Evolutionary conservation across 1,140 invertebrate species (phyloP).

Genomic region (Magallana gigas): DNA sequence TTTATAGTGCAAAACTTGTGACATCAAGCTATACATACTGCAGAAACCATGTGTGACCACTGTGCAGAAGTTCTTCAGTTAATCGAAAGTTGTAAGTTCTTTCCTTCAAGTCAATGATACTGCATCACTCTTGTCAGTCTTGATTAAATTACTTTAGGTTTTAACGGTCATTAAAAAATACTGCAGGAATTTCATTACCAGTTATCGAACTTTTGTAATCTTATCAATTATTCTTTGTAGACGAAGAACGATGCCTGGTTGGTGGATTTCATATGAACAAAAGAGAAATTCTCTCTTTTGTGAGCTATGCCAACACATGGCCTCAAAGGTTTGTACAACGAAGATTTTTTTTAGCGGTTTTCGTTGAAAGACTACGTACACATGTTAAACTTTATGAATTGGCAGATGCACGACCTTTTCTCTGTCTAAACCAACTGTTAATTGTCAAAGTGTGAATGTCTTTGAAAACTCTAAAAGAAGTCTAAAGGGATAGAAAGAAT

Average conservation of each 20-base stretch:
- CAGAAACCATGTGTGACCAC: constrained; percentile 76
- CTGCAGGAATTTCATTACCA: no score
- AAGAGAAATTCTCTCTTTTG: constrained; percentile 85
- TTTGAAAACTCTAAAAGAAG: no score
- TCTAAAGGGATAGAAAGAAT: no score
- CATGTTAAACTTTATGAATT: no score
- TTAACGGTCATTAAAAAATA: no score
- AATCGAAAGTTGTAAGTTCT: constrained; percentile 75
- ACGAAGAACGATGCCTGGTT: constrained; percentile 75
- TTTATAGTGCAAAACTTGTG: neutral
- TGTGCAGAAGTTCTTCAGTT: constrained; percentile 76
- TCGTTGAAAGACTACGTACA: neutral
- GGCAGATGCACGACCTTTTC: no score
- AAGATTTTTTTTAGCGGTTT: neutral
- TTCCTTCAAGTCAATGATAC: neutral
- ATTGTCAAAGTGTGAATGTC: no score
- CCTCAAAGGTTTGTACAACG: constrained; percentile 83
- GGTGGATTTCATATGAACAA: constrained; percentile 75
- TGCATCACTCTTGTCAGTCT: neutral
- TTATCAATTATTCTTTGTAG: constrained; percentile 63
- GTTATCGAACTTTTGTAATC: no score
- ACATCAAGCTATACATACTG: neutral
- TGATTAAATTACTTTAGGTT: no score
- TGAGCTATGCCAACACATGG: constrained; percentile 86
- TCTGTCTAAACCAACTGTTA: no score